Percentiles rank a stretch among this genome's conserved stretches.
Conservation (phyloP, 1,140 invertebrate genomes). For the Ceratina japonica region DNA sequence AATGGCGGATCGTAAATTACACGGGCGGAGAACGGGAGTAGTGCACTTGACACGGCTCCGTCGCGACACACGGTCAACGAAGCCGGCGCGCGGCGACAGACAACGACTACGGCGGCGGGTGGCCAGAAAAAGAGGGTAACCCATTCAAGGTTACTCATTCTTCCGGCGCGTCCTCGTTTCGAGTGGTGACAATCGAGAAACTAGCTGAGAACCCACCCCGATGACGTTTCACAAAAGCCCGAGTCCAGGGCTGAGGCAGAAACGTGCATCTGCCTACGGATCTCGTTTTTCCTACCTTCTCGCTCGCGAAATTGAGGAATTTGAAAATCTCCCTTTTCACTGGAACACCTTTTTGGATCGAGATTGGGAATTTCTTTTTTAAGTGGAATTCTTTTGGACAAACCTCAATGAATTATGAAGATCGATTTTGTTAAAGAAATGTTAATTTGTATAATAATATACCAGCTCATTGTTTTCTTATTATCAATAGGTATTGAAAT, state of each 20-base stretch:
- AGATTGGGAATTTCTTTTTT: no score
- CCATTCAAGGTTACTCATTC: conserved; percentile 62
- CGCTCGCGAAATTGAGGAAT: no score
- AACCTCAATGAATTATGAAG: no score
- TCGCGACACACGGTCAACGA: conserved; percentile 38
- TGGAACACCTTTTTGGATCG: no score
- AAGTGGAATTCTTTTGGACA: no score
- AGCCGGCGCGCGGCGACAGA: conserved; percentile 28
- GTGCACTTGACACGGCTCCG: conserved; percentile 64
- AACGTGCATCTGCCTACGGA: no score
- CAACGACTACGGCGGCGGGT: conserved; percentile 10
- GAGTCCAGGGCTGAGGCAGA: no score
- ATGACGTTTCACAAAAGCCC: neutral
- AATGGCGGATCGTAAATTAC: conserved; percentile 68
- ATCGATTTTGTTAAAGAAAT: no score
- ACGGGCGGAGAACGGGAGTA: conserved; percentile 36
- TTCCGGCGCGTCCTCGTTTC: conserved; percentile 62
- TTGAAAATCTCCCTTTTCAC: no score
- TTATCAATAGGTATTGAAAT: neutral
- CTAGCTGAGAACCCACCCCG: conserved; percentile 2
- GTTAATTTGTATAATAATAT: no score
- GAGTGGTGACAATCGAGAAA: conserved; percentile 56
- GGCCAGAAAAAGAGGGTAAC: conserved; percentile 27
- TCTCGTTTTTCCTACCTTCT: no score
- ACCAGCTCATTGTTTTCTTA: neutral